These are phyloP conservation scores for Gobio occitaniae DNA, from an alignment of 2,797 vertebrate species.

Conservation along the genomic window DNA sequence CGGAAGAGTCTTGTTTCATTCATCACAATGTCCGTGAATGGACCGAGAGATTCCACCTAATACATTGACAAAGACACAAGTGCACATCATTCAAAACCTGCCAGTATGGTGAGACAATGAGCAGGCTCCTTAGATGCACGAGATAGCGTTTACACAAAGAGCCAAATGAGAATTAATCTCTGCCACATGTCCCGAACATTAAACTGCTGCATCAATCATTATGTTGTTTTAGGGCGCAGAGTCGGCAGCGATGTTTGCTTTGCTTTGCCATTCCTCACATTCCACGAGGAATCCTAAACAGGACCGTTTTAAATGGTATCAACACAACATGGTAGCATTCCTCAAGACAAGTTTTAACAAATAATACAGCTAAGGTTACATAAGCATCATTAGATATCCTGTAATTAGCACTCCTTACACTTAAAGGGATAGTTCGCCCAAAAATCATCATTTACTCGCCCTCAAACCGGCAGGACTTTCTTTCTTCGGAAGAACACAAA, in stretches of 20 bases:
- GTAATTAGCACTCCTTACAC: slow-evolving; percentile 23
- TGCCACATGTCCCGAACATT: slow-evolving; percentile 56
- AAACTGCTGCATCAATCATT: slow-evolving; percentile 64
- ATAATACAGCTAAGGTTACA: slow-evolving; percentile 50
- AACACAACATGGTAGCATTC: slow-evolving; percentile 70
- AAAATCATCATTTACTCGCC: neutral
- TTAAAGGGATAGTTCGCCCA: neutral
- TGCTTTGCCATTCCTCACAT: slow-evolving; percentile 73
- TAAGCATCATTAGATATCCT: slow-evolving; percentile 44
- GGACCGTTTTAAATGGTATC: slow-evolving; percentile 63
- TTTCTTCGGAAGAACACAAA: neutral
- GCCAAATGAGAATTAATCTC: slow-evolving; percentile 47
- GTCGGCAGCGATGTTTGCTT: slow-evolving; percentile 62
- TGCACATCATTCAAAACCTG: slow-evolving; percentile 47
- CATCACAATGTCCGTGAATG: slow-evolving; percentile 60
- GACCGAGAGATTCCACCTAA: slow-evolving; percentile 56
- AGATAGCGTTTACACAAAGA: slow-evolving; percentile 40
- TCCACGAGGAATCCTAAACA: slow-evolving; percentile 67
- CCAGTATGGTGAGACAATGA: slow-evolving; percentile 47
- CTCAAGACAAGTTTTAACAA: slow-evolving; percentile 74
- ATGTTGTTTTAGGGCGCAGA: slow-evolving; percentile 59
- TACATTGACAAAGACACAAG: slow-evolving; percentile 54
- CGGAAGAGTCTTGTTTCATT: slow-evolving; percentile 61
- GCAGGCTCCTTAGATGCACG: slow-evolving; percentile 37
- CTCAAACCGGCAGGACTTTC: neutral